Evolutionary conservation across 2,888 invertebrate species (phyloP).

Genomic region (Meganola albula): DNA sequence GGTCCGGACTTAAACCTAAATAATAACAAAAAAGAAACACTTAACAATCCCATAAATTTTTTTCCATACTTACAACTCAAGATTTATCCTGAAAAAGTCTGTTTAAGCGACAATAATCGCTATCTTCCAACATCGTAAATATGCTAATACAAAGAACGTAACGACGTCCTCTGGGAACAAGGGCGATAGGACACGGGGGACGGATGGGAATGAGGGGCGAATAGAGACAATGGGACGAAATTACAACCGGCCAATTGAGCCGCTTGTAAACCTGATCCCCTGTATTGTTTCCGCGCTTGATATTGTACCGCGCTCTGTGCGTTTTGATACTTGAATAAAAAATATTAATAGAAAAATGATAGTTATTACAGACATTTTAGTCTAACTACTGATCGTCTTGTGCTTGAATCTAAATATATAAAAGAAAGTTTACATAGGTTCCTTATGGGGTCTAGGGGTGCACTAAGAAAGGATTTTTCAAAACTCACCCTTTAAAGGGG

Average conservation of each 20-base stretch:
- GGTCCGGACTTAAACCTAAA: too few relatives aligned
- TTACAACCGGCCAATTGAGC: slow-evolving; percentile 75
- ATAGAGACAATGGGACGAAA: slow-evolving; percentile 71
- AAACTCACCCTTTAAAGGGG: too few relatives aligned
- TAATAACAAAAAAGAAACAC: slow-evolving; percentile 7
- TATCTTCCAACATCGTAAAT: slow-evolving; percentile 47
- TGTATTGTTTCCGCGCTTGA: slow-evolving; percentile 72
- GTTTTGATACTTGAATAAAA: slow-evolving; percentile 54
- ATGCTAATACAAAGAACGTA: slow-evolving; percentile 58
- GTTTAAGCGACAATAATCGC: slow-evolving; percentile 47
- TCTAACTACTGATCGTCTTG: too few relatives aligned
- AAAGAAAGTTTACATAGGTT: too few relatives aligned
- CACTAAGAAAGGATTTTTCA: too few relatives aligned
- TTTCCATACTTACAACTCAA: too few relatives aligned
- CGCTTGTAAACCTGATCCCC: slow-evolving; percentile 69
- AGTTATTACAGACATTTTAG: too few relatives aligned
- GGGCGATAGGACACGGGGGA: slow-evolving; percentile 20
- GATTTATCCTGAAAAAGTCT: too few relatives aligned
- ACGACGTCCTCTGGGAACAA: slow-evolving; percentile 51
- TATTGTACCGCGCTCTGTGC: slow-evolving; percentile 21
- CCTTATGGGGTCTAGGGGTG: too few relatives aligned
- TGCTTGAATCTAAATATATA: too few relatives aligned
- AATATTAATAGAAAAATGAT: too few relatives aligned
- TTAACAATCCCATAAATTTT: too few relatives aligned
- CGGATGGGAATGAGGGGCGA: slow-evolving; percentile 42